phyloP scores from a whole-genome alignment of 2,888 invertebrate species.

The Hipparchia semele region DNA sequence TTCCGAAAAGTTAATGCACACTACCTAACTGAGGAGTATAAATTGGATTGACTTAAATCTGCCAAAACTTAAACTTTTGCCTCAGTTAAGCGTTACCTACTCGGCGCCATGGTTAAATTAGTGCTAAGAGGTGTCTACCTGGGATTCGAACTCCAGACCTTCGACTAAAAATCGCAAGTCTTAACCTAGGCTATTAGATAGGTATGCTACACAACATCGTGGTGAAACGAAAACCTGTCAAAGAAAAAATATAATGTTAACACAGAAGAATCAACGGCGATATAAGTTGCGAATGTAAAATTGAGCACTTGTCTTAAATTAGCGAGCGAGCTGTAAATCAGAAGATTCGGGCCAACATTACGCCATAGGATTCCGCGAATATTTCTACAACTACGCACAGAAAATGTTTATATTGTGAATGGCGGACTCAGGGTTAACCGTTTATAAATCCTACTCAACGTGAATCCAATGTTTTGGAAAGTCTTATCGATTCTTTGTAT shows the following conservation, averaged over 20 bases:
- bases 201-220: not conserved
- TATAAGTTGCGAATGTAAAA: slow-evolving; percentile 48
- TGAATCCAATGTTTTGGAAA: slow-evolving; percentile 6
- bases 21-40: too few species aligned
- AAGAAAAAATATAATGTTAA: slow-evolving; percentile 10
- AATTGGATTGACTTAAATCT: too few species aligned
- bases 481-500: not conserved
- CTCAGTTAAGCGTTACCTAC: too few species aligned
- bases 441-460: slow-evolving; percentile 13
- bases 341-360: slow-evolving; percentile 64
- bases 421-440: slow-evolving; percentile 35
- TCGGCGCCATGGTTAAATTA: too few species aligned
- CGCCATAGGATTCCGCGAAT: slow-evolving; percentile 61
- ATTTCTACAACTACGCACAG: slow-evolving; percentile 56
- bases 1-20: too few species aligned
- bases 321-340: slow-evolving; percentile 66
- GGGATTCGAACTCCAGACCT: too few species aligned
- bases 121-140: too few species aligned
- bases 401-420: slow-evolving; percentile 42
- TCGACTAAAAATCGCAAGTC: too few species aligned
- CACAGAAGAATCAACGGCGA: slow-evolving; percentile 7
- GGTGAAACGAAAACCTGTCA: not conserved
- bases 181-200: too few species aligned
- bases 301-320: slow-evolving; percentile 68
- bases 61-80: too few species aligned